Percentiles rank a stretch among this genome's conserved stretches.
These are phyloP conservation scores for Zaprionus gabonicus DNA, from an alignment of 1,140 invertebrate species.

Conservation along the genomic window DNA sequence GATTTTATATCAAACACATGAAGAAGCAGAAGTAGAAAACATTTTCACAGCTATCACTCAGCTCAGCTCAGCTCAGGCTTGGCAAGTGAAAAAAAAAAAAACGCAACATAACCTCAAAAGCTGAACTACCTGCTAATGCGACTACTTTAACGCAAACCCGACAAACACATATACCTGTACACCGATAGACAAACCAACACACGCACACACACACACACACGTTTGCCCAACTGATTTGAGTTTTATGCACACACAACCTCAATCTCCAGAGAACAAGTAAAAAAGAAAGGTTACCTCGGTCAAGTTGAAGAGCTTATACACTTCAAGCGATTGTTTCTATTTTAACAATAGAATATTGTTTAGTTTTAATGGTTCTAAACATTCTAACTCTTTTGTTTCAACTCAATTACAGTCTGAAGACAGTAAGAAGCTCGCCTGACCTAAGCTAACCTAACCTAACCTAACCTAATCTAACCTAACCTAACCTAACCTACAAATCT, in stretches of 20 bases:
- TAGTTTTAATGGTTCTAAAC: too few species aligned
- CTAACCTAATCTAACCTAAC: too few species aligned
- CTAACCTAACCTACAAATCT: too few species aligned
- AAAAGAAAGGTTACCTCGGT: background rate
- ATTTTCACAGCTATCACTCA: constrained; percentile 13
- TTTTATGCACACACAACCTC: constrained; percentile 24
- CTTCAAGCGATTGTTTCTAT: background rate
- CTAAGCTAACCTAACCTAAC: too few species aligned
- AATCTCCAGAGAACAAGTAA: background rate
- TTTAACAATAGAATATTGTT: too few species aligned
- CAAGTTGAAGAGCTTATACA: background rate
- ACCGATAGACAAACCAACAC: background rate
- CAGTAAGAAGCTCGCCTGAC: too few species aligned
- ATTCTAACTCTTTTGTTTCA: too few species aligned
- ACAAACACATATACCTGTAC: constrained; percentile 1
- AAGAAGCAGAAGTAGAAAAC: background rate
- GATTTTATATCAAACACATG: background rate
- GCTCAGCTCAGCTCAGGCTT: constrained; percentile 3
- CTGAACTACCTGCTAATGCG: constrained; percentile 38
- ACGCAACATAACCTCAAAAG: constrained; percentile 15
- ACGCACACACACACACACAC: background rate
- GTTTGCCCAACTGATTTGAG: constrained; percentile 31
- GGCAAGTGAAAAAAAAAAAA: background rate
- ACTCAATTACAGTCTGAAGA: too few species aligned
- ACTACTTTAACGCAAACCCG: constrained; percentile 19